phyloP scores from a whole-genome alignment of 1,140 invertebrate genomes.

The Drosophila novamexicana region DNA sequence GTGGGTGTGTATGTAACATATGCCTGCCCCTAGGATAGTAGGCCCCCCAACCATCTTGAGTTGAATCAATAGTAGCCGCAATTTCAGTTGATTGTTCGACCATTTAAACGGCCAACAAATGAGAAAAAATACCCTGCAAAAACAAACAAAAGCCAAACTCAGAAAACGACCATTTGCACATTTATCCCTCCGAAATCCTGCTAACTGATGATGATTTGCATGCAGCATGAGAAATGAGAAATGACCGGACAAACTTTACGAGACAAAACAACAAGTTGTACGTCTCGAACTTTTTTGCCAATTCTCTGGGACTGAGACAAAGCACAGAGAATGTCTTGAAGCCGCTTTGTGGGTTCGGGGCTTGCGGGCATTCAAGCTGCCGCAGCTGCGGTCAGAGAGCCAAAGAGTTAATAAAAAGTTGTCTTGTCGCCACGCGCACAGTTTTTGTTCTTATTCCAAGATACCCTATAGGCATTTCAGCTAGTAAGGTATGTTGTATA shows the following conservation, averaged over 20 bases:
- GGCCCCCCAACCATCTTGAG: slow-evolving; percentile 10
- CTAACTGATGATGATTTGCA: slow-evolving; percentile 62
- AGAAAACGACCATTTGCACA: not conserved
- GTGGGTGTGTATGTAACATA: slow-evolving; percentile 62
- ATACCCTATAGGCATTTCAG: not conserved
- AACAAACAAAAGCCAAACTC: not conserved
- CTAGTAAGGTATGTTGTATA: not conserved
- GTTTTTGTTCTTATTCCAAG: slow-evolving; percentile 3
- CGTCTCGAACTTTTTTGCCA: slow-evolving; percentile 33
- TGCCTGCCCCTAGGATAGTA: slow-evolving; percentile 25
- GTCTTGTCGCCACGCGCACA: slow-evolving; percentile 48
- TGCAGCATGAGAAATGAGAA: slow-evolving; percentile 43
- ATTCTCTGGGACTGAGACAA: slow-evolving; percentile 45
- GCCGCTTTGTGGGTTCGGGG: not conserved
- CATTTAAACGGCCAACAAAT: slow-evolving; percentile 62
- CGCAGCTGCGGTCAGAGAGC: slow-evolving; percentile 41
- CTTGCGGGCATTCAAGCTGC: slow-evolving; percentile 12
- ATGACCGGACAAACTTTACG: slow-evolving; percentile 42
- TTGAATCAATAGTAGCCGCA: slow-evolving; percentile 66
- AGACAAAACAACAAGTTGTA: slow-evolving; percentile 69
- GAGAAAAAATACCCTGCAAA: slow-evolving; percentile 49
- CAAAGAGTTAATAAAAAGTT: slow-evolving; percentile 77
- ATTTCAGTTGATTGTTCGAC: slow-evolving; percentile 48
- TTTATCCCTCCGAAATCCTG: too few relatives aligned
- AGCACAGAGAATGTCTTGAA: slow-evolving; percentile 35